Evolutionary conservation across 2,888 invertebrate species (phyloP), one percentile per base, ranked within the genome.

Genomic region (Eurois occulta): DNA sequence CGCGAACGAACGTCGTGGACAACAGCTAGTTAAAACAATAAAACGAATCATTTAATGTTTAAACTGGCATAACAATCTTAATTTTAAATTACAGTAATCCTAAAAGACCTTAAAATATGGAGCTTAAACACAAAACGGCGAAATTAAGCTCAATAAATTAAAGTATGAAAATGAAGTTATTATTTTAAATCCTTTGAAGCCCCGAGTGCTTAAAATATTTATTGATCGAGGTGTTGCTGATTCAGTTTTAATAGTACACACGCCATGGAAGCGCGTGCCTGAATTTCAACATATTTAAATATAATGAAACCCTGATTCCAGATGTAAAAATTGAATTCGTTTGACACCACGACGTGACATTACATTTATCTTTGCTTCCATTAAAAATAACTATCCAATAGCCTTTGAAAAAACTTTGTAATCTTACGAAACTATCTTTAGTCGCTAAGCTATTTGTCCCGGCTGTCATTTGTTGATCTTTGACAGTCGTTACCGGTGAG

Each of bases 131-230:
- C 41, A 35, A 35, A 75, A 60, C 24, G 46, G 18, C 24, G 21
- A 43, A 62, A 46, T 74, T 64, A 52, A 78, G 46, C 64, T 60
- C 13, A 46, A 75, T 48, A 75, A 35, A 75, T 46, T 74, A n/a
- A n/a, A 48, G 10, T 16, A 52, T 65, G 75, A 60, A 66, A 55
- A 70, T 76, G 8, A 43, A 62, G 60, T 46, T 70, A 69, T 66
- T 69, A 73, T 73, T 69, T 70, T 24, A 78, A 82, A 70, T 73
- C 65, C 16, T 24, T 52, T 52, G 24, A 81, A 72, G 38, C 32
- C 16, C 24, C 1, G 16, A 65, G 24, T 66, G 28, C 32, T 72
- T 55, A 66, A 82, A n/a, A 72, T 66, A 78, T 65, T 55, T 64
- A 60, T 24, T 60, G 41, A 28, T 62, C 7, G 11, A 46, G 52